These are phyloP conservation scores for Sarcophaga carnaria DNA, from an alignment of 2,888 invertebrate genomes.

Conservation along the genomic window DNA sequence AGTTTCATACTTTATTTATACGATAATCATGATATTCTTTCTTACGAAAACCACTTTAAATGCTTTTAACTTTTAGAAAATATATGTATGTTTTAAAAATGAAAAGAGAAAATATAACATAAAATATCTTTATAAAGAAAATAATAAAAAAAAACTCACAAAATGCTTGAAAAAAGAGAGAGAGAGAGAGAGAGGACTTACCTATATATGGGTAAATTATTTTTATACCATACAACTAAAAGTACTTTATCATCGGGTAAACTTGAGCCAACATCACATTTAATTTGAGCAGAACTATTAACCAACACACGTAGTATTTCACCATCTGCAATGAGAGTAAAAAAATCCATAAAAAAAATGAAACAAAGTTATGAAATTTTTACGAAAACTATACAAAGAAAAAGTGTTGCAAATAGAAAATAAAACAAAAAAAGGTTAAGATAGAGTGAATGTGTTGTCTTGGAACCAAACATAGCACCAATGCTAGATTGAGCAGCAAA, in stretches of 20 bases:
- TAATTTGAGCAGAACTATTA: slow-evolving; percentile 90
- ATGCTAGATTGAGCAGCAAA: background rate
- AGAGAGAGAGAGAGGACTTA: slow-evolving; percentile 80
- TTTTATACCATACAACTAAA: slow-evolving; percentile 95
- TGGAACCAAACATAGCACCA: background rate
- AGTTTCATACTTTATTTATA: slow-evolving; percentile 4
- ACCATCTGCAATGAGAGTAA: slow-evolving; percentile 78
- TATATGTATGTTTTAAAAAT: background rate
- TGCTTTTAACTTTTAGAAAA: slow-evolving; percentile 16
- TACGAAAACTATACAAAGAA: slow-evolving; percentile 12
- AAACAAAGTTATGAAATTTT: slow-evolving; percentile 23
- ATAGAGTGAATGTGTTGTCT: slow-evolving; percentile 28
- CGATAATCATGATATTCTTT: background rate
- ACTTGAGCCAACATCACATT: slow-evolving; percentile 92
- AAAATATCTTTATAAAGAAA: slow-evolving; percentile 4
- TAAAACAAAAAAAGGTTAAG: slow-evolving; percentile 50
- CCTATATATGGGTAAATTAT: slow-evolving; percentile 95
- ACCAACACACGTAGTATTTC: slow-evolving; percentile 83
- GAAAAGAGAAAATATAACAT: background rate
- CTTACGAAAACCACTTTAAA: background rate
- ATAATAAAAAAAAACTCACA: too few species aligned
- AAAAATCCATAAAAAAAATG: slow-evolving; percentile 34
- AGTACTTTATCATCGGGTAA: slow-evolving; percentile 90
- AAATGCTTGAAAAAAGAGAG: background rate
- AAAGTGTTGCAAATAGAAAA: slow-evolving; percentile 17